Evolutionary conservation across 2,888 invertebrate genomes (phyloP), one percentile per base, ranked within the genome.

Genomic region (Phyllotreta cruciferae): DNA sequence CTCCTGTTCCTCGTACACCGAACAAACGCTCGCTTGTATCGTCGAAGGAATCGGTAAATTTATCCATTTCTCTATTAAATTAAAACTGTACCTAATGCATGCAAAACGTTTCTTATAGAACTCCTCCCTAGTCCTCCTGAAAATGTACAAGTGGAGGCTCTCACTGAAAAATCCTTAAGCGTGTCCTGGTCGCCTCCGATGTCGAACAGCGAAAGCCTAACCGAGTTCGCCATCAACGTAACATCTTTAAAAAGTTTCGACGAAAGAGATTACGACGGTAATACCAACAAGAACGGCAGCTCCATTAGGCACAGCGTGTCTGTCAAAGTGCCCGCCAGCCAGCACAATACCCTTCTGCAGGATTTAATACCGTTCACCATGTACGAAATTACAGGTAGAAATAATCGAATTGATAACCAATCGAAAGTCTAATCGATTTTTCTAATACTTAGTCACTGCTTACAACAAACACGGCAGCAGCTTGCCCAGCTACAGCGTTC

Each of bases 1-100:
- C 78, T 92, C 92, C 1, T 93, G 93, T 77, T 90, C 92, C 0
- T 86, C 91, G 0, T 92, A 92, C 74, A 93, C 93, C 70, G 88
- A 92, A 75, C 89, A 90, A 73, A 93, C 93, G 0, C 78, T 93
- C 39, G 90, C 92, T 60, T 93, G 93, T 75, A 92, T 93, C 70
- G 88, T 92, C 35, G 91, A 91, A 80, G 93, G 93, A 55, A 89
- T 93, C 63, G 85, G 86, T 86, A 78, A 81, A 80, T 71, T 24
- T 24, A 24, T 24, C 1, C 24, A 24, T 24, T 24, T 24, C 4
- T 24, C 4, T 3, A 24, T 24, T 24, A 24, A 24, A 24, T 4
- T 4, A 24, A 4, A 24, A 24, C 24, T n/a, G n/a, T n/a, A n/a
- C n/a, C n/a, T n/a, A n/a, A n/a, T n/a, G n/a, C n/a, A n/a, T n/a